Evolutionary conservation across 37 sponge, comb jelly and placozoan genomes (phyloP), one percentile per base, ranked within the genome.

Genomic region (Crambe crambe): DNA sequence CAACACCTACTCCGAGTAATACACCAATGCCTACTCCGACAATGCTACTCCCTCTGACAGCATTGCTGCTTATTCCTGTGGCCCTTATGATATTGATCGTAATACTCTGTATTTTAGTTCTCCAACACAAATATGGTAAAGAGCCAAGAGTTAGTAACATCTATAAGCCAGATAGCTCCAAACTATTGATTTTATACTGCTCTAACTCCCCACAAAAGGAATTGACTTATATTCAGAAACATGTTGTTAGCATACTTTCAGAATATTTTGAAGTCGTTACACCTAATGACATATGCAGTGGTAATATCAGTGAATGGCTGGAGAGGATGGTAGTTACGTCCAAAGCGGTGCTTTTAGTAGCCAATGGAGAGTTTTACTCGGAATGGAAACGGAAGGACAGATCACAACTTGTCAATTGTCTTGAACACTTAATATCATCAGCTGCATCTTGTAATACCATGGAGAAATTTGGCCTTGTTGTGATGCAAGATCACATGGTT

Each of bases 311-410:
- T 4, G 15, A 38, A 1, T 77, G 64, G 63, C 41, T 79, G 1
- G 79, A 68, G n/a, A 51, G 65, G 31, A 17, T 25, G 25, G 31
- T 56, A 17, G 34, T 22, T 21, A 42, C 40, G 15, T 65, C 79
- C 21, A 44, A 54, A 42, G 67, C 79, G 29, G 68, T 79, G 23
- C 69, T 79, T 3, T 36, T 44, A 12, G 79, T 79, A 22, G 66
- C 68, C 30, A 68, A 68, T 35, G 17, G 51, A 3, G 79, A 42
- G 47, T 79, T 79, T 22, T 68, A 9, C 30, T 3, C 41, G 27
- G 79, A 79, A 5, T 79, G 79, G 79, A 61, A 77, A 40, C 6
- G 5, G 63, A 18, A 6, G 6, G 43, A 22, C 8, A 41, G 71
- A 12, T 70, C 43, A 35, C 41, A 23, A 21, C 43, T 70, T 42